phyloP scores from a whole-genome alignment of 92 coral and sea anemone genomes.

The Parazoanthus swiftii region DNA sequence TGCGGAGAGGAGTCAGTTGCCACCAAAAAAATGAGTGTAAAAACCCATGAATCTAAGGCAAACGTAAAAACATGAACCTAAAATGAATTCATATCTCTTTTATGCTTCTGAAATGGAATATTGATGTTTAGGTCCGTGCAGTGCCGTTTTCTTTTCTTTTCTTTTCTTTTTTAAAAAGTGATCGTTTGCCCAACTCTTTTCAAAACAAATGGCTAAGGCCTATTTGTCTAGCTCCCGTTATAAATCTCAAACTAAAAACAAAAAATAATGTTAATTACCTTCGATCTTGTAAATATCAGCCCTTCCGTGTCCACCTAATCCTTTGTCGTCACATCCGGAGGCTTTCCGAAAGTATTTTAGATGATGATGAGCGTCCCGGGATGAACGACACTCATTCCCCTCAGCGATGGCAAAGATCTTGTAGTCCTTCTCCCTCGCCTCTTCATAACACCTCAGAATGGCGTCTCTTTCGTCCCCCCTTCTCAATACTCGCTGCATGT shows the following conservation, averaged over 20 bases:
- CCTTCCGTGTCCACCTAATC: slow-evolving; percentile 15
- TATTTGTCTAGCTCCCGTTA: background rate
- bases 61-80: no score
- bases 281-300: background rate
- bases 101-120: no score
- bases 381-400: slow-evolving; percentile 12
- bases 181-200: background rate
- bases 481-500: slow-evolving; percentile 22
- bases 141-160: no score
- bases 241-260: background rate
- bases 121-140: no score
- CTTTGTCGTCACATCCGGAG: slow-evolving; percentile 1
- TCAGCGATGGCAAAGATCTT: slow-evolving; percentile 30
- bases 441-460: slow-evolving; percentile 25
- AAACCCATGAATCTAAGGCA: no score
- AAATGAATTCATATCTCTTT: no score
- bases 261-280: background rate
- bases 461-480: slow-evolving; percentile 1
- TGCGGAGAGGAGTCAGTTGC: no score
- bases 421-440: slow-evolving; percentile 3
- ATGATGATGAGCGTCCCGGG: slow-evolving; percentile 19
- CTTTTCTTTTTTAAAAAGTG: background rate
- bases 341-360: background rate
- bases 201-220: no score
- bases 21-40: no score